phyloP scores from a whole-genome alignment of 2,113 vertebrate genomes.

The Cyanocitta stelleri region DNA sequence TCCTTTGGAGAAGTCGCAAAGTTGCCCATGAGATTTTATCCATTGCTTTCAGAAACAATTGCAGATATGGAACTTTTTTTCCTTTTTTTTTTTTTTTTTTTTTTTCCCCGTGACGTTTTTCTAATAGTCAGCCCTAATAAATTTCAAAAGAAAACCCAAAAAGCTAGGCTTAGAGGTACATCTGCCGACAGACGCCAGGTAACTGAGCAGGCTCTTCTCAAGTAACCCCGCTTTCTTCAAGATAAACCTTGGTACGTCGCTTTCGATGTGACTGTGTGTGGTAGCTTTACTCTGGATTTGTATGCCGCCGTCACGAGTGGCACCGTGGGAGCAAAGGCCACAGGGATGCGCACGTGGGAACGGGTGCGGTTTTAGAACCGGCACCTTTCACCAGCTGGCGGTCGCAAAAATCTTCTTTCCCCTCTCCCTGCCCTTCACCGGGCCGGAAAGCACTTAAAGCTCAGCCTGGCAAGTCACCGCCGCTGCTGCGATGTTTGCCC shows the following conservation, averaged over 20 bases:
- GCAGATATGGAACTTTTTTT: not conserved
- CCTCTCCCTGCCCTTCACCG: not conserved
- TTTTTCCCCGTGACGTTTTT: not conserved
- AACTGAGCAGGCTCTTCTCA: not conserved
- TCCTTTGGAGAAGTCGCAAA: not conserved
- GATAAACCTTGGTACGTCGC: not conserved
- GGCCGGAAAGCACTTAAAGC: not conserved
- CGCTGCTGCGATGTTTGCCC: not conserved
- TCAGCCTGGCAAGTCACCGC: not conserved
- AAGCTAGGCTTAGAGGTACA: not conserved
- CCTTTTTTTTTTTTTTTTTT: accelerated
- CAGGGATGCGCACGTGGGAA: not conserved
- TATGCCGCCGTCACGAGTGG: not conserved
- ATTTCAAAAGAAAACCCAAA: not conserved
- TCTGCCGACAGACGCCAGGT: not conserved
- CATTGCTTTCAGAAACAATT: not conserved
- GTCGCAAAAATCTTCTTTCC: not conserved
- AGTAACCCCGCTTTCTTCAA: not conserved
- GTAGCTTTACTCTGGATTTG: not conserved
- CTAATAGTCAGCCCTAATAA: not conserved
- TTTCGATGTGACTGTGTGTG: not conserved
- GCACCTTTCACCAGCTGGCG: not conserved
- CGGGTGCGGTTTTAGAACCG: not conserved
- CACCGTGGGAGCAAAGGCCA: not conserved
- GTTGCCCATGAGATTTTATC: not conserved